Evolutionary conservation across 2,797 vertebrate species (phyloP).

Genomic region (Pangasius mekongensis): DNA sequence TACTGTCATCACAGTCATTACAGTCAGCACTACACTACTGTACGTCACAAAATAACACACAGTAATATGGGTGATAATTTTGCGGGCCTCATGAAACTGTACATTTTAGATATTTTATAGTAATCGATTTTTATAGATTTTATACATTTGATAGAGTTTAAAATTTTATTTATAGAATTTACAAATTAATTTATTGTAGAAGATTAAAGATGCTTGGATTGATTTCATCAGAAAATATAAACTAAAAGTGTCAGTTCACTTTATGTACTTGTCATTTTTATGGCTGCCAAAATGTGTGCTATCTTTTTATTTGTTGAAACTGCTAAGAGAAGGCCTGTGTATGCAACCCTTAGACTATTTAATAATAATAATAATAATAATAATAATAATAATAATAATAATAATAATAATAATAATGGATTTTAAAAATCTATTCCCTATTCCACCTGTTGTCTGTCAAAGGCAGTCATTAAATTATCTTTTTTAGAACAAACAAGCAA

Average conservation of each 20-base stretch:
- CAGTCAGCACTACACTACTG: not conserved
- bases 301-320: not conserved
- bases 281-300: not conserved
- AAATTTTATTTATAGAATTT: not conserved
- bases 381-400: constrained; percentile 15
- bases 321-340: not conserved
- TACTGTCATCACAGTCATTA: not conserved
- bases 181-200: not conserved
- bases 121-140: not conserved
- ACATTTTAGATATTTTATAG: not conserved
- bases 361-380: not conserved
- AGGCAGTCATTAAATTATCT: not conserved
- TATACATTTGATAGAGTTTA: not conserved
- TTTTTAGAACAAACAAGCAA: not conserved
- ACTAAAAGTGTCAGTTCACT: not conserved
- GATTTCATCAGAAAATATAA: not conserved
- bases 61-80: not conserved
- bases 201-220: not conserved
- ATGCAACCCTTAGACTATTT: not conserved
- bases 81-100: not conserved
- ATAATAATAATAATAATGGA: not conserved
- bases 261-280: not conserved
- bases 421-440: not conserved
- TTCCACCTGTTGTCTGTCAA: not conserved
- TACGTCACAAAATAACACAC: not conserved